Base-by-base conservation (phyloP, 2,888 invertebrate species). In the Eupelmus urozonus region DNA sequence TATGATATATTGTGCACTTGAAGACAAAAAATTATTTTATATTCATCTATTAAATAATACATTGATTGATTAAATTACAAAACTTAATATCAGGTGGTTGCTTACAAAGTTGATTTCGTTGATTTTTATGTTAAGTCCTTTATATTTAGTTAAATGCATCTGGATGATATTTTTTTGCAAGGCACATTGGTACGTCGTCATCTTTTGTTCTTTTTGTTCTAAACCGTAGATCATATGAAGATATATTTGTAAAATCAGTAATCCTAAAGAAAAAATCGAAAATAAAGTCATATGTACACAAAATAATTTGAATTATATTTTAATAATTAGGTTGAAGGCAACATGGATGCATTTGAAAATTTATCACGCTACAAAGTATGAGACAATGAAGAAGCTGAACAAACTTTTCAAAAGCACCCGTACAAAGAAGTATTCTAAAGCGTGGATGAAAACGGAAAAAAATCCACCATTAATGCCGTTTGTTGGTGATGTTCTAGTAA, bases 331-430 rank as follows among this genome's bases (percentile, higher is more conserved):
- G 79, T 83, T 92, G n/a, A 88, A 85, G 60, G 82, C 80, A 4
- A 92, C 91, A 1, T 92, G 92, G 92, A 85, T 90, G 1, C 90
- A 91, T 76, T 85, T 92, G 7, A 86, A 92, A 40, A 90, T 87
- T 80, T 90, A 90, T 80, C 92, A 92, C 81, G 89, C 91, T 0
- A 90, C 90, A n/a, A 91, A 91, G 83, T 92, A 92, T 83, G 88
- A 90, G 88, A 84, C 87, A 0, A 91, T 92, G 87, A 90, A 91
- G 81, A 90, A 87, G 78, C 83, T 92, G 2, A 91, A 91, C 81
- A 88, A 88, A 78, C 83, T 91, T 27, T 92, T 91, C 81, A 87
- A 88, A 65, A 91, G 90, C 84, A 89, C 91, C 0, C 85, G 89
- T 29, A 82, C 90, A 23, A 86, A 86, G 16, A 81, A 79, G 0